phyloP scores from a whole-genome alignment of 2,113 vertebrate genomes.

The Lamprologus sp. region DNA sequence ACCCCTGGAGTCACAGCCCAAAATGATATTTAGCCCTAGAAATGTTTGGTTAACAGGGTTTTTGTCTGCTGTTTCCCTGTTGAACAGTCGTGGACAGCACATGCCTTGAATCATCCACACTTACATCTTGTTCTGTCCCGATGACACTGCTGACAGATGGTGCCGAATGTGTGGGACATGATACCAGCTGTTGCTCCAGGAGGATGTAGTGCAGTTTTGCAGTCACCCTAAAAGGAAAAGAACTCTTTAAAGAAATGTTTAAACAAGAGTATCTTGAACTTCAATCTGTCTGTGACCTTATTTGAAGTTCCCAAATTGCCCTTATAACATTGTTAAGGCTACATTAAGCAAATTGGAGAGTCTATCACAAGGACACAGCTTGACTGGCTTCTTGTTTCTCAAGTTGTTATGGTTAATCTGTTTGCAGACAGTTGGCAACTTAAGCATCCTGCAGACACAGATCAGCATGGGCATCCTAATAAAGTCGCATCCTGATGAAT shows the following conservation, averaged over 20 bases:
- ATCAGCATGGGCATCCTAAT: neutral
- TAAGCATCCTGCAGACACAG: neutral
- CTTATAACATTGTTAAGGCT: neutral
- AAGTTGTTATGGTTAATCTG: neutral
- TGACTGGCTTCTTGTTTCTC: neutral
- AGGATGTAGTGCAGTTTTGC: neutral
- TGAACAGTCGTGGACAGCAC: conserved; percentile 26
- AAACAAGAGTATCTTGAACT: neutral
- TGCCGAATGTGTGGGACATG: conserved; percentile 55
- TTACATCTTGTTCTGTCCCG: conserved; percentile 54
- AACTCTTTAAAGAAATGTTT: neutral
- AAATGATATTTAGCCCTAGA: neutral
- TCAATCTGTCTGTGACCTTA: neutral
- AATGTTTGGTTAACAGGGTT: neutral
- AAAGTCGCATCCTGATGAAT: neutral
- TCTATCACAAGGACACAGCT: neutral
- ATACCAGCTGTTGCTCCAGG: conserved; percentile 56
- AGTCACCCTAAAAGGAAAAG: neutral
- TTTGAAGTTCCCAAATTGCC: neutral
- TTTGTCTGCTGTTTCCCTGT: conserved; percentile 4
- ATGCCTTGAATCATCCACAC: conserved; percentile 58
- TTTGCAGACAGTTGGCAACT: neutral
- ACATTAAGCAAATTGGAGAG: neutral
- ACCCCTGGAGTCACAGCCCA: neutral
- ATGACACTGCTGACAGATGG: conserved; percentile 62